A percentile compares a stretch with the other conserved stretches of the same genome.
Conservation (phyloP, 2,797 vertebrate species). For the Enteromius mattozi region DNA sequence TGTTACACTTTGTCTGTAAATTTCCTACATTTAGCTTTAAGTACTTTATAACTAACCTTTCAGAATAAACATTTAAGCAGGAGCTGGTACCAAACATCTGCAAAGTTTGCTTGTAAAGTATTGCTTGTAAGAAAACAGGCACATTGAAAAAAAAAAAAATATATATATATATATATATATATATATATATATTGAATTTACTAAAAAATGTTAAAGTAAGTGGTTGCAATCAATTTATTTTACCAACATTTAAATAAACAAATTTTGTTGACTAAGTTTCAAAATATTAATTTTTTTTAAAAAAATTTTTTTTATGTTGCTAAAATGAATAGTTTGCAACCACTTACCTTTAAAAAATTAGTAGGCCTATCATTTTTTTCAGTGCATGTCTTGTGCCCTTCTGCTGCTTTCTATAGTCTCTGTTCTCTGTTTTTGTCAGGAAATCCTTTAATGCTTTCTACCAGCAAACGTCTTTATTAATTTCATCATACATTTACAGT, state of each 20-base stretch:
- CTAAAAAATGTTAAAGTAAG: no score
- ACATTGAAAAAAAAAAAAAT: no score
- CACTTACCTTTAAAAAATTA: no score
- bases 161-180: no score
- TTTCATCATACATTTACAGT: background rate
- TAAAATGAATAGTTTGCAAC: no score
- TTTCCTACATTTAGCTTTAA: background rate
- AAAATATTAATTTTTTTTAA: no score
- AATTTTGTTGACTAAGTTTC: no score
- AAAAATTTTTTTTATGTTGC: no score
- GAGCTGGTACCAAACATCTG: background rate
- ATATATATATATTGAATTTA: no score
- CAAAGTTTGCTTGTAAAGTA: slow-evolving; percentile 7
- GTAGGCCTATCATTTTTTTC: no score
- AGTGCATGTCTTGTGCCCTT: slow-evolving; percentile 10
- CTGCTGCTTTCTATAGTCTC: slow-evolving; percentile 11
- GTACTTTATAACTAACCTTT: background rate
- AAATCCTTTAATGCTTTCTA: slow-evolving; percentile 1
- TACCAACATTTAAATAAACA: no score
- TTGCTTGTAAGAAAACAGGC: background rate
- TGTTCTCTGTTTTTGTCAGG: slow-evolving; percentile 18
- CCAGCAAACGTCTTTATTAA: background rate
- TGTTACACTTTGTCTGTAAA: background rate
- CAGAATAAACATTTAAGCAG: background rate
- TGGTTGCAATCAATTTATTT: no score